Evolutionary conservation across 2,113 vertebrate genomes (phyloP).

Genomic region (Cyphomyrus discorhynchus): DNA sequence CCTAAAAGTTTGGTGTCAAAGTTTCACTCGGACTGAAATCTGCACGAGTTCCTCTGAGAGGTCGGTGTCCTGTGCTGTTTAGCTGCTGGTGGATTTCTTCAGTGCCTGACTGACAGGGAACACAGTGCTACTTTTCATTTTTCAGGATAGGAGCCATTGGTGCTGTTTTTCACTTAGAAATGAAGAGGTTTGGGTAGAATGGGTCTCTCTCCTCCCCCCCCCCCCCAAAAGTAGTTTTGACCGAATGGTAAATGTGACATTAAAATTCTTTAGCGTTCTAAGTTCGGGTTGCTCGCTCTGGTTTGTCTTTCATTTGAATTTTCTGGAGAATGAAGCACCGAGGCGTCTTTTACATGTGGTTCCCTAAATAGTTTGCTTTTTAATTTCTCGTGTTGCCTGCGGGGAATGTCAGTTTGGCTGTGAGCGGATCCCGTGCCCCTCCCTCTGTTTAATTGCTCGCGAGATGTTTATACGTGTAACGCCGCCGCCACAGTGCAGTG

Average conservation of each 20-base stretch:
- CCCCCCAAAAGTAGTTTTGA: neutral
- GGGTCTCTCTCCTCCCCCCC: neutral
- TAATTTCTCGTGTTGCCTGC: neutral
- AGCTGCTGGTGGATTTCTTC: conserved; percentile 24
- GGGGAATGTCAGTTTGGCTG: conserved; percentile 31
- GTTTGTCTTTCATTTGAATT: neutral
- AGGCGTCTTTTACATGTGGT: conserved; percentile 14
- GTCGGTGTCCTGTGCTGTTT: conserved; percentile 15
- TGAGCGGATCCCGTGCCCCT: neutral
- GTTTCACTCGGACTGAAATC: neutral
- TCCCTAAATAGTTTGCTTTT: conserved; percentile 17
- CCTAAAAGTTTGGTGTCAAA: conserved; percentile 30
- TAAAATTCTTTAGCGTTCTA: neutral
- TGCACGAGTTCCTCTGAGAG: neutral
- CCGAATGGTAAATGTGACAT: neutral
- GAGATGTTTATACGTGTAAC: conserved; percentile 47
- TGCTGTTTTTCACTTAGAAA: neutral
- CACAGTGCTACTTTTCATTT: neutral
- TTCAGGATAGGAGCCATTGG: neutral
- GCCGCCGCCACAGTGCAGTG: conserved; percentile 53
- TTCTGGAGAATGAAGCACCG: neutral
- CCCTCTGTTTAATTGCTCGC: conserved; percentile 37
- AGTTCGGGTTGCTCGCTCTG: neutral
- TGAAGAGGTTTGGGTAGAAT: neutral
- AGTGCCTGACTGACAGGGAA: neutral